A percentile compares a stretch with the other conserved stretches of the same genome.
phyloP scores from a whole-genome alignment of 2,113 vertebrate genomes.

The Sphaerodactylus townsendi region DNA sequence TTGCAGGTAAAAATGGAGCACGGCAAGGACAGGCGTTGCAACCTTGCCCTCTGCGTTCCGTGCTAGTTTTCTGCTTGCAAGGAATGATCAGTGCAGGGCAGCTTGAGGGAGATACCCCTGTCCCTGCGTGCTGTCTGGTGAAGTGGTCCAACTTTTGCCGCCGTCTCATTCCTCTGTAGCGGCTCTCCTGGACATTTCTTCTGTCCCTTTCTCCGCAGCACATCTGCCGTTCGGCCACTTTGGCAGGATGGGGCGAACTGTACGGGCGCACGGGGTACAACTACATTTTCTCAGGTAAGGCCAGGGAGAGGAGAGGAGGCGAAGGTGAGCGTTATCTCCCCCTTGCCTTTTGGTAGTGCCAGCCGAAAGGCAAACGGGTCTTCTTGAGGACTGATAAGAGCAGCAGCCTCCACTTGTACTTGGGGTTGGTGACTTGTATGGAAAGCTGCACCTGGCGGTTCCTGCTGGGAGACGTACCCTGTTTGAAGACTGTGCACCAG shows the following conservation, averaged over 20 bases:
- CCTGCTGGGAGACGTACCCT: background rate
- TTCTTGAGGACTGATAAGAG: background rate
- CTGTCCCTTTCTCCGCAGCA: conserved; percentile 74
- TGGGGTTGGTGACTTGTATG: background rate
- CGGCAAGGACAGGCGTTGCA: too few species aligned
- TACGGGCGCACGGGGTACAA: conserved; percentile 98
- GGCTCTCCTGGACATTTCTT: background rate
- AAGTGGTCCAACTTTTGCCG: too few species aligned
- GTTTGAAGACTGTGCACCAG: background rate
- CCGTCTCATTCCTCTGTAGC: too few species aligned
- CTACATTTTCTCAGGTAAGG: conserved; percentile 96
- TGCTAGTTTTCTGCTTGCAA: too few species aligned
- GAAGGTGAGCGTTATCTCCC: too few species aligned
- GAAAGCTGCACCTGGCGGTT: background rate
- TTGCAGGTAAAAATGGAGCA: too few species aligned
- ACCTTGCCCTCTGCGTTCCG: too few species aligned
- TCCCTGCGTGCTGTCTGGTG: too few species aligned
- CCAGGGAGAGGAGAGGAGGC: background rate
- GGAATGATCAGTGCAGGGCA: too few species aligned
- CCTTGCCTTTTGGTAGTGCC: background rate
- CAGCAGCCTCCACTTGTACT: background rate
- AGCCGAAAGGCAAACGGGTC: background rate
- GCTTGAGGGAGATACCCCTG: too few species aligned
- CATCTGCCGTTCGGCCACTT: conserved; percentile 94
- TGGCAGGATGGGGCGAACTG: conserved; percentile 97